Conservation (phyloP, 2,888 invertebrate species). For the Hyppa rectilinea region DNA sequence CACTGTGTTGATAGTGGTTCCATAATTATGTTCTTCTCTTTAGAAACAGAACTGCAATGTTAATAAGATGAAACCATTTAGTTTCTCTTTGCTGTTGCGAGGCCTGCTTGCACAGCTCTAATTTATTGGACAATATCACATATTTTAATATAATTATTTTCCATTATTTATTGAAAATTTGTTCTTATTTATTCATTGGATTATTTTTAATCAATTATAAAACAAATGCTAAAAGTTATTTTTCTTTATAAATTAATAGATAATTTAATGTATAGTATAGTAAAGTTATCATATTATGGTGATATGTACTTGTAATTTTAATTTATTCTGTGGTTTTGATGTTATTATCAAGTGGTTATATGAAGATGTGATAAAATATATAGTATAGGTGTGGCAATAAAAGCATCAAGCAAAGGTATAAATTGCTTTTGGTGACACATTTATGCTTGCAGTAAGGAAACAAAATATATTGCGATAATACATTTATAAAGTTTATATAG, state of each 20-base stretch:
- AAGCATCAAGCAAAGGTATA: slow-evolving; percentile 2
- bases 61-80: not conserved
- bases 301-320: slow-evolving; percentile 49
- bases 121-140: slow-evolving; percentile 11
- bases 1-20: slow-evolving; percentile 14
- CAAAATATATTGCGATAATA: slow-evolving; percentile 13
- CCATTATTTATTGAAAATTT: not conserved
- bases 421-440: slow-evolving; percentile 24
- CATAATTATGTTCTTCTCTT: slow-evolving; percentile 4
- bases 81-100: not conserved
- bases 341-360: slow-evolving; percentile 27
- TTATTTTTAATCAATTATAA: slow-evolving; percentile 23
- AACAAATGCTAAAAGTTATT: not conserved
- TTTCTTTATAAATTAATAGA: slow-evolving; percentile 9
- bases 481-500: slow-evolving; percentile 25
- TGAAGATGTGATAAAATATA: slow-evolving; percentile 38
- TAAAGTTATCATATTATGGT: slow-evolving; percentile 36
- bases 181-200: slow-evolving; percentile 34
- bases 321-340: slow-evolving; percentile 47
- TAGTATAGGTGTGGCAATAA: slow-evolving; percentile 40
- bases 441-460: slow-evolving; percentile 10
- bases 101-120: not conserved
- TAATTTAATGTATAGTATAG: slow-evolving; percentile 10
- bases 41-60: slow-evolving; percentile 4
- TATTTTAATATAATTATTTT: slow-evolving; percentile 3